Percentiles rank a stretch among this genome's conserved stretches.
These are phyloP conservation scores for Phoebastria nigripes DNA, from an alignment of 2,797 vertebrate genomes.

Conservation along the genomic window DNA sequence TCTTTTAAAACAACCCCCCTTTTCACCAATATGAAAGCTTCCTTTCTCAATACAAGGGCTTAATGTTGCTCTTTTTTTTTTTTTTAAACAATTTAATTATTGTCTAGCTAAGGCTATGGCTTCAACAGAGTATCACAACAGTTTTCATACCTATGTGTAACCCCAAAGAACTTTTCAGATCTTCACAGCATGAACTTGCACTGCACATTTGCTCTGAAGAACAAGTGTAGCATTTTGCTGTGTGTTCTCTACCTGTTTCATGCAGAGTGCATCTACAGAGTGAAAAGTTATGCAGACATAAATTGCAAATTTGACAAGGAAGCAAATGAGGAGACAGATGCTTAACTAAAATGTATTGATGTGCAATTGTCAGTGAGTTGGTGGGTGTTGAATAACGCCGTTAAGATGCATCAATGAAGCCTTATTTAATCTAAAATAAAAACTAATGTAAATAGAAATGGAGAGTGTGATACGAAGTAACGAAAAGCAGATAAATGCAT, in stretches of 20 bases:
- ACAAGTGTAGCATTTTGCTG: constrained; percentile 52
- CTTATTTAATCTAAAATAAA: constrained; percentile 25
- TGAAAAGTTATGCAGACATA: constrained; percentile 81
- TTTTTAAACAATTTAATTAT: constrained; percentile 48
- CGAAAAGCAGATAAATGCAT: background rate
- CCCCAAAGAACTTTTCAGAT: constrained; percentile 64
- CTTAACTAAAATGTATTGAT: constrained; percentile 61
- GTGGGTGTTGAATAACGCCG: constrained; percentile 44
- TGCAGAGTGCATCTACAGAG: constrained; percentile 63
- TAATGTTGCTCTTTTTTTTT: background rate
- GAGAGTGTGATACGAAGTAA: background rate
- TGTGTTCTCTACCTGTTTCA: constrained; percentile 72
- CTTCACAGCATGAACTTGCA: constrained; percentile 75
- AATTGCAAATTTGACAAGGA: constrained; percentile 75
- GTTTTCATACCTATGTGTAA: constrained; percentile 70
- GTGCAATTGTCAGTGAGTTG: constrained; percentile 61
- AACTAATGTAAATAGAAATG: constrained; percentile 29
- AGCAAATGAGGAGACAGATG: constrained; percentile 71
- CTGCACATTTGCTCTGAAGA: constrained; percentile 69
- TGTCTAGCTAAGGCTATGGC: constrained; percentile 45
- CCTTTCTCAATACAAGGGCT: background rate
- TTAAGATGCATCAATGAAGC: constrained; percentile 34
- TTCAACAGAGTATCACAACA: constrained; percentile 48
- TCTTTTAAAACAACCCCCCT: background rate
- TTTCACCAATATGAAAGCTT: background rate